Percentiles rank a stretch among this genome's conserved stretches.
These are phyloP conservation scores for Drosophila rufa DNA, from an alignment of 1,140 invertebrate genomes.

Conservation along the genomic window DNA sequence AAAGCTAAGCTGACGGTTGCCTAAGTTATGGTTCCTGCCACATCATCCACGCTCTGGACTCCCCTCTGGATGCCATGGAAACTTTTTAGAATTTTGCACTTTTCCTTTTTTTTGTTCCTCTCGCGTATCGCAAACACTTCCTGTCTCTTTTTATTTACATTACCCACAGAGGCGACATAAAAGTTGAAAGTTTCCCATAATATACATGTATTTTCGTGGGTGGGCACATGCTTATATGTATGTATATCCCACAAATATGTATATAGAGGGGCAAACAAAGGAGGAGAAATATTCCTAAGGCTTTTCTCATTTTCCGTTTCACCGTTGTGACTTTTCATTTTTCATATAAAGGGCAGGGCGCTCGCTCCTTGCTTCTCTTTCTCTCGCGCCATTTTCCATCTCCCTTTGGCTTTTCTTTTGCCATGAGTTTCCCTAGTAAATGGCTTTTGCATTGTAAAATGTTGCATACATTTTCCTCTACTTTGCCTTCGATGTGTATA, in stretches of 20 bases:
- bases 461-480: slow-evolving; percentile 83
- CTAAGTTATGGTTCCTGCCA: slow-evolving; percentile 52
- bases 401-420: slow-evolving; percentile 23
- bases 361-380: slow-evolving; percentile 29
- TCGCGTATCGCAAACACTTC: slow-evolving; percentile 70
- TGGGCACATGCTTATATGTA: slow-evolving; percentile 40
- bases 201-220: slow-evolving; percentile 33
- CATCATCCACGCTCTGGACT: slow-evolving; percentile 12
- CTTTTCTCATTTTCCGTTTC: slow-evolving; percentile 52
- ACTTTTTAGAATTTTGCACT: slow-evolving; percentile 62
- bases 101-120: slow-evolving; percentile 43
- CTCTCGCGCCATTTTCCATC: slow-evolving; percentile 37
- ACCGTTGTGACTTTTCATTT: slow-evolving; percentile 80
- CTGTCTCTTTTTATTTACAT: slow-evolving; percentile 83
- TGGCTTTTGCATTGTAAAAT: slow-evolving; percentile 84
- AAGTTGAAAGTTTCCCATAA: slow-evolving; percentile 59
- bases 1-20: slow-evolving; percentile 37
- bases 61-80: neutral
- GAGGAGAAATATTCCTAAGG: slow-evolving; percentile 40
- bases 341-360: slow-evolving; percentile 70
- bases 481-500: slow-evolving; percentile 64
- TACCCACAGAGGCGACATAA: slow-evolving; percentile 69
- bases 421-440: slow-evolving; percentile 55
- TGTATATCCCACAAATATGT: slow-evolving; percentile 28
- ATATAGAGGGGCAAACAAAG: slow-evolving; percentile 43